These are phyloP conservation scores for Drosophila mimica DNA, from an alignment of 2,888 invertebrate genomes.

Conservation along the genomic window DNA sequence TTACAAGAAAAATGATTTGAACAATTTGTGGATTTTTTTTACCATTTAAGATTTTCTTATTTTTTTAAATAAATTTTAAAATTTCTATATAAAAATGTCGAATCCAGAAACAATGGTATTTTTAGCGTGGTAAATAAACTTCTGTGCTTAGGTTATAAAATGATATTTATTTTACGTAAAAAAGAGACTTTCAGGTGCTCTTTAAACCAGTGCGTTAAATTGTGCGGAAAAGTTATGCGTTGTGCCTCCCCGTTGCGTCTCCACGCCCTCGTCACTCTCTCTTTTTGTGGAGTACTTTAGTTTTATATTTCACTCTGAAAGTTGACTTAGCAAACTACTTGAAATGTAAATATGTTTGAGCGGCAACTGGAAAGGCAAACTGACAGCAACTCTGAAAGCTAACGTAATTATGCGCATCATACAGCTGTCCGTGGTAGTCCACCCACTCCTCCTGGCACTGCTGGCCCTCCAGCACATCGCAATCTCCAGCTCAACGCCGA, in stretches of 20 bases:
- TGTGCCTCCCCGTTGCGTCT: not conserved
- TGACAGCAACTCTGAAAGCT: slow-evolving; percentile 65
- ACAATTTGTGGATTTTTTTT: not conserved
- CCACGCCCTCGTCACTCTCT: not conserved
- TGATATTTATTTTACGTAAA: slow-evolving; percentile 6
- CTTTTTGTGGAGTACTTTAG: slow-evolving; percentile 15
- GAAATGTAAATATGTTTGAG: slow-evolving; percentile 72
- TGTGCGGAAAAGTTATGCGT: slow-evolving; percentile 74
- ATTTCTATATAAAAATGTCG: not conserved
- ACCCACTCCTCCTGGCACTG: slow-evolving; percentile 22
- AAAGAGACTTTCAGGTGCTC: slow-evolving; percentile 17
- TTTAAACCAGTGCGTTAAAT: slow-evolving; percentile 63
- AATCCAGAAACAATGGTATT: not conserved
- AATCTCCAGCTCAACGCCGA: not conserved
- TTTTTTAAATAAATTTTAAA: not conserved
- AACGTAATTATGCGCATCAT: slow-evolving; percentile 66
- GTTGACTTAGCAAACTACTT: slow-evolving; percentile 76
- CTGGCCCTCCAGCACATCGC: slow-evolving; percentile 20
- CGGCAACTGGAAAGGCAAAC: slow-evolving; percentile 59
- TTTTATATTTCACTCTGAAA: slow-evolving; percentile 50
- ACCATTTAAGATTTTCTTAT: not conserved
- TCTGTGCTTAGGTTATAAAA: slow-evolving; percentile 14
- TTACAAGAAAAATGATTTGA: too few relatives aligned
- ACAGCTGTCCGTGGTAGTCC: slow-evolving; percentile 32
- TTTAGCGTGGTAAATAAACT: not conserved